Percentiles rank a stretch among this genome's conserved stretches.
These are phyloP conservation scores for Neoniphon sammara DNA, from an alignment of 2,797 vertebrate genomes.

Conservation along the genomic window DNA sequence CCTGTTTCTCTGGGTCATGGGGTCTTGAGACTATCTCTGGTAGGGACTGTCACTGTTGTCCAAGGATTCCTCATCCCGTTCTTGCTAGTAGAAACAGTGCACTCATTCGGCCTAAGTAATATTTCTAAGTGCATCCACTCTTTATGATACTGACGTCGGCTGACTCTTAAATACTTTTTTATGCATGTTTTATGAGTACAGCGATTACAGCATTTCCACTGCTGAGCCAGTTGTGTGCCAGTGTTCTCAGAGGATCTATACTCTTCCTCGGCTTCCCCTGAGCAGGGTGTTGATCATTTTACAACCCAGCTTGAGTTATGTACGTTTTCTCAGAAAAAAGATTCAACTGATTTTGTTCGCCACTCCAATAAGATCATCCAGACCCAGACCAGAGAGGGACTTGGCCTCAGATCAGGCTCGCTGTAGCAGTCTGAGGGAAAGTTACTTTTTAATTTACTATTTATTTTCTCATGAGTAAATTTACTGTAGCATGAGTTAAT, in stretches of 20 bases:
- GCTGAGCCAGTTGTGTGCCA: constrained; percentile 65
- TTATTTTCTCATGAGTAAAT: not conserved
- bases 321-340: constrained; percentile 1
- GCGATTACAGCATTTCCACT: constrained; percentile 71
- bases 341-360: constrained; percentile 2
- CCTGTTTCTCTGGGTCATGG: too few species aligned
- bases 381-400: not conserved
- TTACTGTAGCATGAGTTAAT: not conserved
- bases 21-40: too few species aligned
- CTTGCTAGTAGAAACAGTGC: constrained; percentile 46
- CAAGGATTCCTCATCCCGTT: constrained; percentile 45
- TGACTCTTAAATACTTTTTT: constrained; percentile 76
- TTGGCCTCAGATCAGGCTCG: not conserved
- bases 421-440: not conserved
- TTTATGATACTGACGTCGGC: constrained; percentile 74
- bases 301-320: not conserved
- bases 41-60: constrained; percentile 35
- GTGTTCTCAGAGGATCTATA: constrained; percentile 63
- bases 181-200: constrained; percentile 78
- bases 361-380: not conserved
- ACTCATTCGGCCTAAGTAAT: constrained; percentile 70
- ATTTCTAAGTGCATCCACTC: constrained; percentile 64
- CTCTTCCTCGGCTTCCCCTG: constrained; percentile 48
- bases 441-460: too few species aligned
- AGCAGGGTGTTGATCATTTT: constrained; percentile 26